phyloP scores from a whole-genome alignment of 2,113 vertebrate genomes.

The Bubo scandiacus region DNA sequence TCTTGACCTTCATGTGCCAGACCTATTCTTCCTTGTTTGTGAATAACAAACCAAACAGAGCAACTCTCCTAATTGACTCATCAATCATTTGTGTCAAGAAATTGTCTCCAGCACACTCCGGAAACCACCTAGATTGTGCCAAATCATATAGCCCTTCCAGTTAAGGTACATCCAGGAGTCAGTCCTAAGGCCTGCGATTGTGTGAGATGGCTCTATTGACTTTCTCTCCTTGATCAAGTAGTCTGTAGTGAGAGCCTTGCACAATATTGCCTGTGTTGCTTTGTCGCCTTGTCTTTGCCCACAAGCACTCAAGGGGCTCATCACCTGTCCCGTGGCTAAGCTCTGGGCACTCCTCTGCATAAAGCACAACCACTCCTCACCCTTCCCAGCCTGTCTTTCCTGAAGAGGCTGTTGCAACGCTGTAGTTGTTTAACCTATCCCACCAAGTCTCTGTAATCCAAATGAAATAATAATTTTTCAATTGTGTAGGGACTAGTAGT shows the following conservation, averaged over 20 bases:
- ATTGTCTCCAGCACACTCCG: neutral
- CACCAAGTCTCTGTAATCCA: neutral
- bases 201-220: neutral
- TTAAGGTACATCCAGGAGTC: neutral
- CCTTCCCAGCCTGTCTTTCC: neutral
- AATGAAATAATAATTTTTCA: neutral
- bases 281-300: neutral
- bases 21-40: neutral
- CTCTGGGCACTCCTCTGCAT: neutral
- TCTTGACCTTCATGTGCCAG: neutral
- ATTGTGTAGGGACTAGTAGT: neutral
- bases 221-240: neutral
- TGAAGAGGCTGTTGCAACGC: neutral
- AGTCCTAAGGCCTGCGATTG: neutral
- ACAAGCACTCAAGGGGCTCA: neutral
- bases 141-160: neutral
- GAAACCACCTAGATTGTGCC: neutral
- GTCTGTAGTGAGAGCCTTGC: neutral
- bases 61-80: neutral
- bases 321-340: neutral
- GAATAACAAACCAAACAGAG: neutral
- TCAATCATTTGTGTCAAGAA: neutral
- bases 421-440: neutral
- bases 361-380: neutral
- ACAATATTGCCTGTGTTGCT: neutral